Evolutionary conservation across 2,113 vertebrate genomes (phyloP), one percentile per base, ranked within the genome.

Genomic region (Vireo altiloquus): DNA sequence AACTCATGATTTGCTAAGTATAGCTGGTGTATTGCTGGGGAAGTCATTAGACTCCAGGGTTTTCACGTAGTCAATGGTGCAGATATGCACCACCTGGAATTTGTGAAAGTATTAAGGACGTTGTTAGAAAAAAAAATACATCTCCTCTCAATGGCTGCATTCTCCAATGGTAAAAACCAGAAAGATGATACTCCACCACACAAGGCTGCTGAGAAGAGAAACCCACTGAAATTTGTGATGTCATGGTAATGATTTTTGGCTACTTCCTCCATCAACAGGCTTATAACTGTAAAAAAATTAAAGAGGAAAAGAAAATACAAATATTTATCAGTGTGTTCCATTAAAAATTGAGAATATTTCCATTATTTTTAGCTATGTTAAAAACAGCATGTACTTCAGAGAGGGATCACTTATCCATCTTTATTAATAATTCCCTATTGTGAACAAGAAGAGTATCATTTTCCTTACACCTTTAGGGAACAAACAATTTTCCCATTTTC

Each of bases 401-500:
- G 85, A 39, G 20, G 47, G 40, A 83, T 94, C 60, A 60, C 47
- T 83, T 92, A 68, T 90, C 90, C 28, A 53, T 76, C 88, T 94
- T 92, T 84, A 92, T 90, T 96, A 94, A 75, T 89, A 93, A 89
- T 81, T 94, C 90, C 93, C 79, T 94, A 75, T 89, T 93, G 86
- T 92, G 92, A 93, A 76, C 49, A 87, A 82, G 90, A 89, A 59
- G 31, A 78, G 56, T 84, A 90, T 94, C 9, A 69, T 94, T 92
- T 96, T 93, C 77, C 60, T 87, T 68, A 64, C 65, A 95, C 69
- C 90, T 96, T 94, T 75, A 90, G 69, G 83, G 93, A 97, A 89
- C 87, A 95, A 96, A 96, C 94, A 90, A 95, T 90, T 96, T 96
- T 94, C 94, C 93, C 77, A 71, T 96, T 96, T 95, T 94, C 92